These are phyloP conservation scores for Acomys russatus DNA, from an alignment of 2,797 vertebrate genomes.

Conservation along the genomic window DNA sequence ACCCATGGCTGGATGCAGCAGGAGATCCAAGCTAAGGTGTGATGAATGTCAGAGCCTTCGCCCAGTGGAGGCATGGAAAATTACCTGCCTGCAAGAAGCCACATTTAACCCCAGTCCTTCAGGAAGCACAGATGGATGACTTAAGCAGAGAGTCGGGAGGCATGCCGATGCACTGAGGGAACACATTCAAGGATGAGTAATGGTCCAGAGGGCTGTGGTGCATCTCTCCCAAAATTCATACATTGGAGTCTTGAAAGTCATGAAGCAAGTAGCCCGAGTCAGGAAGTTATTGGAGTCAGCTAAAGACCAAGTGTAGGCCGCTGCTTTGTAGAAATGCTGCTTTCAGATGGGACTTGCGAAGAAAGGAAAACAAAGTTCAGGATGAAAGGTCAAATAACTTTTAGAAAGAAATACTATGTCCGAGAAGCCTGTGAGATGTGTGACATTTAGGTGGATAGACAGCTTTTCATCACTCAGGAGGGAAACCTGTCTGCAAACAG, in stretches of 20 bases:
- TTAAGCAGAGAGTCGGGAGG: neutral
- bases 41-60: neutral
- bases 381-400: neutral
- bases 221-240: neutral
- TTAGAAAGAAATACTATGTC: neutral
- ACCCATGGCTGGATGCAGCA: too few relatives aligned
- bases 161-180: neutral
- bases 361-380: rapidly evolving
- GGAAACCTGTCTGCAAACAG: neutral
- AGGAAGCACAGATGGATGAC: too few relatives aligned
- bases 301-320: rapidly evolving
- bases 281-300: neutral
- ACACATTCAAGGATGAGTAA: neutral
- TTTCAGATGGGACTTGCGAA: neutral
- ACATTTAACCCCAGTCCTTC: neutral
- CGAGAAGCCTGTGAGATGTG: neutral
- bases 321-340: neutral
- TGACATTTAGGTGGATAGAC: neutral
- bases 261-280: neutral
- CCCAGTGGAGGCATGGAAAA: neutral
- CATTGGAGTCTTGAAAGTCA: neutral
- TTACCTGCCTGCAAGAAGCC: neutral
- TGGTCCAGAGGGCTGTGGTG: neutral
- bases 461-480: neutral
- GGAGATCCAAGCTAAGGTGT: neutral